Percentiles rank a stretch among this genome's conserved stretches.
Evolutionary conservation across 1,140 invertebrate genomes (phyloP).

Genomic region (Magallana ariakensis): DNA sequence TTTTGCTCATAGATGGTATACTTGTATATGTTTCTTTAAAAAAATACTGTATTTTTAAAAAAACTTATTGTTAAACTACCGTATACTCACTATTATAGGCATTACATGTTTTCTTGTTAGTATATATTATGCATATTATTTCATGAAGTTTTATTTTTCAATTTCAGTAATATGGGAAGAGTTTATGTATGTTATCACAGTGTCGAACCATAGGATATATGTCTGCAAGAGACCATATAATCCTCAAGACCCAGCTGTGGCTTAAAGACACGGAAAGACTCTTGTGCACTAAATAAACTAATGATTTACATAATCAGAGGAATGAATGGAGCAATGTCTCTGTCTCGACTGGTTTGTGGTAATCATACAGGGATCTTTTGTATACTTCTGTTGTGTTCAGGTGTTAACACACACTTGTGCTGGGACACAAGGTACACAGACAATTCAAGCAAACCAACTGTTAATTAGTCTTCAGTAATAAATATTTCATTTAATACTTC

Average conservation of each 20-base stretch:
- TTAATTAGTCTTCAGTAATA: no score
- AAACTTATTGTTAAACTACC: no score
- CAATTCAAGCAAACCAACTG: neutral
- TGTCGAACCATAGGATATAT: constrained; percentile 91
- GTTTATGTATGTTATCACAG: constrained; percentile 90
- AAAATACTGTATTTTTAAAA: no score
- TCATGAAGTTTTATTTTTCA: constrained; percentile 54
- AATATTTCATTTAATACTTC: neutral
- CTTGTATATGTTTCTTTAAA: no score
- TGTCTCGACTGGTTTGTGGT: no score
- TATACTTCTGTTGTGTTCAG: neutral
- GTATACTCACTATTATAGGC: no score
- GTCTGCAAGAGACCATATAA: constrained; percentile 84
- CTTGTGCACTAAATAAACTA: neutral
- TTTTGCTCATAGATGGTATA: no score
- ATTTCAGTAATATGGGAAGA: constrained; percentile 87
- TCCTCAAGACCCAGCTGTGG: constrained; percentile 69
- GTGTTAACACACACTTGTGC: neutral
- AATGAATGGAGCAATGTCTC: no score
- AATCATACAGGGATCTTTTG: neutral
- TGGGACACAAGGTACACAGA: neutral
- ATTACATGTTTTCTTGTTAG: no score
- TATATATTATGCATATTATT: no score
- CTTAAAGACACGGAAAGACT: neutral
- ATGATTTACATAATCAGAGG: no score